Evolutionary conservation across 1,140 invertebrate species (phyloP).

Genomic region (Nixonia krombeini): DNA sequence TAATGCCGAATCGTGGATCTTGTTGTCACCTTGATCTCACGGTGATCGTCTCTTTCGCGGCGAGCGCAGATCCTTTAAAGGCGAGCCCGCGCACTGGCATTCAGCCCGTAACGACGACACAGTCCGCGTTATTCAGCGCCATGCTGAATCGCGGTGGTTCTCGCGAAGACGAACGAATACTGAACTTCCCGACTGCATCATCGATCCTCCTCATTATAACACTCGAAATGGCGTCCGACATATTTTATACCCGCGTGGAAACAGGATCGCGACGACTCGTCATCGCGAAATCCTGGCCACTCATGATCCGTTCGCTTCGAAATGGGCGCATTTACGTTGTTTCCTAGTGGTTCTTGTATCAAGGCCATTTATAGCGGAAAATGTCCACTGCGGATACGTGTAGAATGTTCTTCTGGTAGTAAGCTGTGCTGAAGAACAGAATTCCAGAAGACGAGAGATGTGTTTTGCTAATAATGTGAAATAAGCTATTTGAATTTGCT

Average conservation of each 20-base stretch:
- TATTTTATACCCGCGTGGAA: slow-evolving; percentile 2
- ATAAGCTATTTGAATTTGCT: too few relatives aligned
- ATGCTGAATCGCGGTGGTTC: background rate
- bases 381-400: too few relatives aligned
- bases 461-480: too few relatives aligned
- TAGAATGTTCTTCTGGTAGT: too few relatives aligned
- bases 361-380: too few relatives aligned
- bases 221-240: background rate
- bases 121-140: slow-evolving; percentile 6
- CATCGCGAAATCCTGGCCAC: background rate
- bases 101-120: slow-evolving; percentile 10
- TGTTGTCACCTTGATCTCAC: slow-evolving; percentile 57
- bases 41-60: slow-evolving; percentile 30
- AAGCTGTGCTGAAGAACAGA: too few relatives aligned
- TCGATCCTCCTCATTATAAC: slow-evolving; percentile 11
- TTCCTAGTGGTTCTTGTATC: background rate
- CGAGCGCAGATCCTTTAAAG: slow-evolving; percentile 23
- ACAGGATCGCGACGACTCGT: background rate
- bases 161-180: background rate
- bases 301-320: slow-evolving; percentile 2
- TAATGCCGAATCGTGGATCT: slow-evolving; percentile 55
- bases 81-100: slow-evolving; percentile 15
- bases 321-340: background rate
- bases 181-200: slow-evolving; percentile 9
- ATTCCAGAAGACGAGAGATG: too few relatives aligned